phyloP scores from a whole-genome alignment of 1,140 invertebrate genomes.

The Probaryconus sp. region DNA sequence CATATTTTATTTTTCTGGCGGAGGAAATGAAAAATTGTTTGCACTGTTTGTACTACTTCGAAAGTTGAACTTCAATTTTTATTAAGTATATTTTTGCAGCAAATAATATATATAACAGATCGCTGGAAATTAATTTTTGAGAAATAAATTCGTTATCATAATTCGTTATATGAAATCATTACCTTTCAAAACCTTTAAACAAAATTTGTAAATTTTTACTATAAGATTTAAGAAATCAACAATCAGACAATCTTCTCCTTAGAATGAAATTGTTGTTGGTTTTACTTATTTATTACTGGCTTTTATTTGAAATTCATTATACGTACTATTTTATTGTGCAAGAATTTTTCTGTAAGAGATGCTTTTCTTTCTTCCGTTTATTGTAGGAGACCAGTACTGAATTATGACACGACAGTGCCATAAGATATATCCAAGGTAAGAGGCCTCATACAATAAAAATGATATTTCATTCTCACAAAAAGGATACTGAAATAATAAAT shows the following conservation, averaged over 20 bases:
- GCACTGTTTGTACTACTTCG: too few species aligned
- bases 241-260: too few species aligned
- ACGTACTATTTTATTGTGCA: constrained; percentile 26
- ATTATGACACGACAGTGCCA: constrained; percentile 45
- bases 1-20: too few species aligned
- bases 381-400: constrained; percentile 35
- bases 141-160: too few species aligned
- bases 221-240: constrained; percentile 11
- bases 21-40: too few species aligned
- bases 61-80: too few species aligned
- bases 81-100: too few species aligned
- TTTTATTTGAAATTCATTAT: constrained; percentile 46
- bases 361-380: constrained; percentile 35
- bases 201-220: too few species aligned
- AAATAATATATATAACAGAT: too few species aligned
- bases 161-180: too few species aligned
- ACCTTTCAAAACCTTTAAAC: too few species aligned
- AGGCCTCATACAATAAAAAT: constrained; percentile 56
- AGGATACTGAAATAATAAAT: constrained; percentile 52
- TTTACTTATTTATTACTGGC: constrained; percentile 20
- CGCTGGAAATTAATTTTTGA: too few species aligned
- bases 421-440: constrained; percentile 50
- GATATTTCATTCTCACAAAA: constrained; percentile 55
- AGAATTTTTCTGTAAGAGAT: constrained; percentile 27
- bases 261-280: background rate